Evolutionary conservation across 2,113 vertebrate species (phyloP).

Genomic region (Globicephala melas): DNA sequence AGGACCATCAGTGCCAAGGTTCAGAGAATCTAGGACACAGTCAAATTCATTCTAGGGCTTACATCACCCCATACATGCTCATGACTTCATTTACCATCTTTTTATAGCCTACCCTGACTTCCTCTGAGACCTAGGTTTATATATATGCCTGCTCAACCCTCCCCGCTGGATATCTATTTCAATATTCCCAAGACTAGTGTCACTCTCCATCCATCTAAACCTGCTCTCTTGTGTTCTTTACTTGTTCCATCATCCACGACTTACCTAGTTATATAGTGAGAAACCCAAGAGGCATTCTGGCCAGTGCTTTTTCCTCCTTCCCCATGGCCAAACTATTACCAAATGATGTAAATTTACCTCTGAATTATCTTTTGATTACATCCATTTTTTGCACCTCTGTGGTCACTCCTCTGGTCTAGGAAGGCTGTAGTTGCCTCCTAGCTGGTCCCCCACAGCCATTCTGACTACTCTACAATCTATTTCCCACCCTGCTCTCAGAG

Average conservation of each 20-base stretch:
- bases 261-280: neutral
- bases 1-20: neutral
- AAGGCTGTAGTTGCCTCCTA: neutral
- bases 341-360: neutral
- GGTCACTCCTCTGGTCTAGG: neutral
- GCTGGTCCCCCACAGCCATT: neutral
- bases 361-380: neutral
- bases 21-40: neutral
- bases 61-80: neutral
- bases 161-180: neutral
- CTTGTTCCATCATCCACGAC: neutral
- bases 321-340: neutral
- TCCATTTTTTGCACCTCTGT: neutral
- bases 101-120: neutral
- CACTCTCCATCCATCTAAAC: neutral
- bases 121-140: neutral
- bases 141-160: neutral
- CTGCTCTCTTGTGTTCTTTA: neutral
- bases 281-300: neutral
- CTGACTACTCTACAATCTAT: neutral
- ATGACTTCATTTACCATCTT: neutral
- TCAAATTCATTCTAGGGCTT: neutral
- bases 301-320: neutral
- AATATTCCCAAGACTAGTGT: neutral
- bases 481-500: neutral